Evolutionary conservation across 2,113 vertebrate species (phyloP), one percentile per base, ranked within the genome.

Genomic region (Promerops cafer): DNA sequence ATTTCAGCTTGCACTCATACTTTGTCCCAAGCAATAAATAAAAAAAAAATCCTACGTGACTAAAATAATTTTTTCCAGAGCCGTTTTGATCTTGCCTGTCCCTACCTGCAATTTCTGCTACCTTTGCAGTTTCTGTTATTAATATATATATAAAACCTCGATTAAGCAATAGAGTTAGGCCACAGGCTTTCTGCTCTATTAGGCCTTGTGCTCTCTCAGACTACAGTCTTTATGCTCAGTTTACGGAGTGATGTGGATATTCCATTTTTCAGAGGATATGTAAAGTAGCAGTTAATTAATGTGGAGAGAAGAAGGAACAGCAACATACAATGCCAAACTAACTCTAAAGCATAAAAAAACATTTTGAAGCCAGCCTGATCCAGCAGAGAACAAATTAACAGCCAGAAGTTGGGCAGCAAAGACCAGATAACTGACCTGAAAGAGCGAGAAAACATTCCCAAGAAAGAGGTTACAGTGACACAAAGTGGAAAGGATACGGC

Each of bases 1-100:
- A 97, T 95, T 97, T 97, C 81, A 96, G 96, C 95, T 96, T 94
- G 94, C 64, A 17, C 87, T 87, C 68, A 92, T 95, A 97, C 93
- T 97, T 97, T 89, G 94, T 97, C 96, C 94, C 83, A 83, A 52
- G 95, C 40, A 92, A 93, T 86, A 87, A 95, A 92, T 86, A 42
- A 83, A 64, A 95, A 95, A 92, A 84, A 88, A 64, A 1, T 27
- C 66, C 66, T 83, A 83, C 13, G 5, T 75, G 72, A 93, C 94
- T 90, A 93, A 96, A 96, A 97, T 94, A 96, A 95, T 54, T 95
- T 95, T 80, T 75, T 63, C 90, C 60, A 78, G 71, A 89, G 80
- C 17, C 84, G 71, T 95, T 96, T 93, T 90, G 90, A 95, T 95
- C 70, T 93, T 91, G 54, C 89, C 71, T 93, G 42, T 74, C 86